Base-by-base conservation (phyloP, 92 coral and sea anemone species). In the Meandrina meandrites region DNA sequence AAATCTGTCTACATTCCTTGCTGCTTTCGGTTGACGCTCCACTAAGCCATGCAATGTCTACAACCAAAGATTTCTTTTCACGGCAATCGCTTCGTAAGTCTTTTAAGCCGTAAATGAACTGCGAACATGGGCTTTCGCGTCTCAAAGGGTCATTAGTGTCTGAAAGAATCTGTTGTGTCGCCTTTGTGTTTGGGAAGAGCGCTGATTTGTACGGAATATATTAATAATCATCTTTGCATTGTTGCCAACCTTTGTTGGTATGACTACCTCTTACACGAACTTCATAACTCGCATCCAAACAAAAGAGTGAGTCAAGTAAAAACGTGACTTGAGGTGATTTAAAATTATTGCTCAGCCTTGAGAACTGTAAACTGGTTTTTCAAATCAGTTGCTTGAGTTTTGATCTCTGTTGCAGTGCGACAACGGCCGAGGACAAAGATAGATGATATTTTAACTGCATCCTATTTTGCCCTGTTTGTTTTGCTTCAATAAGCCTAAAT, bases 61-160 rank as follows among this genome's bases (percentile, higher is more conserved):
- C 45, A 40, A 22, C 4, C 30, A 56, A 13, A 17, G 62, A 19
- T 67, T 60, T 11, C 40, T 34, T 24, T 22, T 35, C 66, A 51
- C 18, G 53, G 2, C 62, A 72, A 42, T 69, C 27, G 45, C 76
- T 84, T 85, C 8, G 66, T 85, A 75, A 76, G 80, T 70, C 64
- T 76, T 84, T 85, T 85, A 85, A 85, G 81, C 88, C 66, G 74
- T 30, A 76, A 85, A 85, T 77, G 76, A 85, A 47, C 82, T 85
- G 82, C 64, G 72, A 85, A 76, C 31, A 85, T 37, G 50, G 45
- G 36, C 35, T 45, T 76, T 84, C 9, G 40, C 64, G 42, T 58
- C 45, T 60, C 82, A 37, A 54, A 45, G 74, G 62, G 62, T 45
- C 82, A 85, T 85, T 75, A 85, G 50, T 18, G 60, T 85, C 62